Conservation (phyloP, 2,888 invertebrate species). For the Lingula anatina region DNA sequence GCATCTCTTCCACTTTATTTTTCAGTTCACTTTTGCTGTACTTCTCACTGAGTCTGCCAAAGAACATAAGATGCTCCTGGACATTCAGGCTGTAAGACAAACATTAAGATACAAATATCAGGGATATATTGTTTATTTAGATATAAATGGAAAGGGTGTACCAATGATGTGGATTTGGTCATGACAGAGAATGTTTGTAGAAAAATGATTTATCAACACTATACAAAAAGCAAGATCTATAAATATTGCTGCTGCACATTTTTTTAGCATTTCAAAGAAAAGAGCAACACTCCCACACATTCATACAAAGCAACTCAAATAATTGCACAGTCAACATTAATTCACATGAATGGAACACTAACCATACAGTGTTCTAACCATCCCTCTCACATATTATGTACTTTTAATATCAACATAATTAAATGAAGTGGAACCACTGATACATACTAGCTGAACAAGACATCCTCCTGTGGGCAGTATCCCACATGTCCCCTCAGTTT, state of each 20-base stretch:
- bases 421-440: background rate
- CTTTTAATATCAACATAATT: background rate
- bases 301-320: no score
- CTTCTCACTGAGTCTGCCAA: constrained; percentile 44
- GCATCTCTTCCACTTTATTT: constrained; percentile 12
- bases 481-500: constrained; percentile 39
- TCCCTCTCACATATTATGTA: no score
- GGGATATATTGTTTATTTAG: background rate
- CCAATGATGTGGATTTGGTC: background rate
- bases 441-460: constrained; percentile 50
- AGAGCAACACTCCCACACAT: no score
- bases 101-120: background rate
- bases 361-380: no score
- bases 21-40: constrained; percentile 12
- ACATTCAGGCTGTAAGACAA: constrained; percentile 47
- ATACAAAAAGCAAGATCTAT: no score
- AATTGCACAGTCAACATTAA: no score
- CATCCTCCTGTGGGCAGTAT: constrained; percentile 53
- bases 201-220: no score
- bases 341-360: no score
- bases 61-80: constrained; percentile 52
- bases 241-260: no score
- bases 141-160: background rate
- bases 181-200: no score
- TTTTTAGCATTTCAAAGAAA: no score